phyloP scores from a whole-genome alignment of 2,888 invertebrate genomes.

The Listrodromus nycthemerus region DNA sequence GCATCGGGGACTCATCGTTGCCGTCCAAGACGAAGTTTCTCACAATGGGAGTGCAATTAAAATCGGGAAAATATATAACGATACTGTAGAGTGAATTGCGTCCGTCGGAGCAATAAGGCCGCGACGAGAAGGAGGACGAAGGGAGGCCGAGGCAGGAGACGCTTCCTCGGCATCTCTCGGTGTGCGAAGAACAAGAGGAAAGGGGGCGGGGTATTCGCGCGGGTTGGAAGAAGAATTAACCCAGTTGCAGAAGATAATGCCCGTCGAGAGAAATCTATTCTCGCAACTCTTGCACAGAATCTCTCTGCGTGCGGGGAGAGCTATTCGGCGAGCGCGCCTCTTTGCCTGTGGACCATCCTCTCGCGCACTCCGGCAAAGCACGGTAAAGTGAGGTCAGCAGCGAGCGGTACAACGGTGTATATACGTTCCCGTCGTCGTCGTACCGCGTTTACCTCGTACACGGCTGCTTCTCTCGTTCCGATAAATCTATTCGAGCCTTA shows the following conservation, averaged over 20 bases:
- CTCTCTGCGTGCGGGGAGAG: constrained; percentile 51
- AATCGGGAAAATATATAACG: constrained; percentile 75
- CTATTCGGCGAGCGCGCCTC: constrained; percentile 72
- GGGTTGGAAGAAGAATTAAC: constrained; percentile 75
- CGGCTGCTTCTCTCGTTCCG: constrained; percentile 43
- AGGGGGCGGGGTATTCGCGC: constrained; percentile 53
- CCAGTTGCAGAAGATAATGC: constrained; percentile 78
- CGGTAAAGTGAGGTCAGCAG: constrained; percentile 18
- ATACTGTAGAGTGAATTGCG: constrained; percentile 58
- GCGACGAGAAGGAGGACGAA: constrained; percentile 51
- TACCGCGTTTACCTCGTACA: constrained; percentile 43
- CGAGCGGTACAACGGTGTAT: constrained; percentile 26
- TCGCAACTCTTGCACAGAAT: constrained; percentile 49
- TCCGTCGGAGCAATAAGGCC: constrained; percentile 48
- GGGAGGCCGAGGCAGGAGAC: constrained; percentile 39
- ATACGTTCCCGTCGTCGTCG: constrained; percentile 33
- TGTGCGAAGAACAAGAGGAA: constrained; percentile 54
- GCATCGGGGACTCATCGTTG: constrained; percentile 61
- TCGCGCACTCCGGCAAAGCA: constrained; percentile 6
- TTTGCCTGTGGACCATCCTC: constrained; percentile 40
- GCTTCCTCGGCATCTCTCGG: constrained; percentile 28
- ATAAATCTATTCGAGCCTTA: constrained; percentile 54
- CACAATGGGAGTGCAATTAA: constrained; percentile 79
- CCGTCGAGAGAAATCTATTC: constrained; percentile 74
- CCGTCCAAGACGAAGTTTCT: constrained; percentile 60